phyloP scores from a whole-genome alignment of 2,797 vertebrate genomes.

The Benthosema pterotum region DNA sequence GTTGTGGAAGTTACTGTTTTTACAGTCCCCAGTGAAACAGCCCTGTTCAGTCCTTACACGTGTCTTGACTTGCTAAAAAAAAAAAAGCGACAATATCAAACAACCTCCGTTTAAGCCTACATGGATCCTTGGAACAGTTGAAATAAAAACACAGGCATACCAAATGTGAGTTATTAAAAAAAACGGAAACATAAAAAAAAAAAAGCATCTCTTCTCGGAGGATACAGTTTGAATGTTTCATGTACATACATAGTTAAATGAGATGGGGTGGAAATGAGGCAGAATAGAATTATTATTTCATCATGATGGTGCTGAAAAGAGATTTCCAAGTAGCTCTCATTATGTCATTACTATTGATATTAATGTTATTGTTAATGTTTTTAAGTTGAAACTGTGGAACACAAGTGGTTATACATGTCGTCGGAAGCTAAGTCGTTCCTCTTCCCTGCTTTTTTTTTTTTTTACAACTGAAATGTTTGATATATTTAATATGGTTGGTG shows the following conservation, averaged over 20 bases:
- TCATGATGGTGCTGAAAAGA: slow-evolving; percentile 68
- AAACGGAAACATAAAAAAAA: slow-evolving; percentile 6
- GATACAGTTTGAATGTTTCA: slow-evolving; percentile 73
- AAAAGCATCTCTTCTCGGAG: slow-evolving; percentile 38
- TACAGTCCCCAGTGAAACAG: no score
- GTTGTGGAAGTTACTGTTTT: no score
- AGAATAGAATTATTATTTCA: slow-evolving; percentile 40
- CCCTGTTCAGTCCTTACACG: no score
- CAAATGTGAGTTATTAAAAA: slow-evolving; percentile 42
- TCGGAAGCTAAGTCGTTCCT: slow-evolving; percentile 30
- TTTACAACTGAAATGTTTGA: slow-evolving; percentile 59
- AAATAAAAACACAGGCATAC: slow-evolving; percentile 36
- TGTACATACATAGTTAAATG: slow-evolving; percentile 55
- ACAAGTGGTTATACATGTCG: slow-evolving; percentile 57
- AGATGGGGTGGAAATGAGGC: slow-evolving; percentile 23
- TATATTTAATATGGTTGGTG: slow-evolving; percentile 71
- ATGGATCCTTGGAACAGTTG: slow-evolving; percentile 18
- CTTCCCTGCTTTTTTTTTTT: slow-evolving; percentile 39
- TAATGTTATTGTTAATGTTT: slow-evolving; percentile 56
- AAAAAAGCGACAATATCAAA: no score
- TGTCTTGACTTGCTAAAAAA: no score
- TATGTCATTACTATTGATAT: slow-evolving; percentile 49
- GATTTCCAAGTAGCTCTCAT: slow-evolving; percentile 61
- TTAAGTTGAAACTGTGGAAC: slow-evolving; percentile 63
- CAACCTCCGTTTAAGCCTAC: slow-evolving; percentile 16